A percentile compares a stretch with the other conserved stretches of the same genome.
Conservation (phyloP, 2,888 invertebrate species). For the Acrocera orbiculus region DNA sequence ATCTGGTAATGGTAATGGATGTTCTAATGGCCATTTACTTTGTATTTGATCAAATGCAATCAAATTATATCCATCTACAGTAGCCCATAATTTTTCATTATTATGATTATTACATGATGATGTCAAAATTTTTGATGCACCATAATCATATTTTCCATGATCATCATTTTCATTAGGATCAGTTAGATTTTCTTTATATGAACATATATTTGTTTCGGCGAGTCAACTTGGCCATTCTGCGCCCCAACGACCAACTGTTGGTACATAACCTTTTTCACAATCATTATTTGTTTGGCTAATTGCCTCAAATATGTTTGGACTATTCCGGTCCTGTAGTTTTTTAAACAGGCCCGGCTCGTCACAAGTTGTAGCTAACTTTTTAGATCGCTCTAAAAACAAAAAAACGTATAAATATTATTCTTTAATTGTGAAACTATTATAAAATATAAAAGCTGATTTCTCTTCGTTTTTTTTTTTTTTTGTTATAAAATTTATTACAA, state of each 20-base stretch:
- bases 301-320: constrained; percentile 30
- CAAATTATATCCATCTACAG: constrained; percentile 28
- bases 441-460: too few species aligned
- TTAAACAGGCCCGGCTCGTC: constrained; percentile 45
- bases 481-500: too few species aligned
- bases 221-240: constrained; percentile 97
- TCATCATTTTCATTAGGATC: constrained; percentile 3
- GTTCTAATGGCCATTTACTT: constrained; percentile 46
- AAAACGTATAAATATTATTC: constrained; percentile 7
- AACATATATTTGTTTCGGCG: constrained; percentile 42
- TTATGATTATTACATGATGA: constrained; percentile 5
- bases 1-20: constrained; percentile 58
- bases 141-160: constrained; percentile 2
- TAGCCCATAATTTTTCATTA: constrained; percentile 19
- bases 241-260: constrained; percentile 79
- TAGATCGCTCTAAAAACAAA: constrained; percentile 51
- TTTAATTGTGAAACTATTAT: too few species aligned
- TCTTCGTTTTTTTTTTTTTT: background rate
- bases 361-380: constrained; percentile 43
- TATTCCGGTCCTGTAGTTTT: constrained; percentile 37
- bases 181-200: constrained; percentile 13
- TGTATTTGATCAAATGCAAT: constrained; percentile 32
- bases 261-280: constrained; percentile 44
- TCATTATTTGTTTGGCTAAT: constrained; percentile 30
- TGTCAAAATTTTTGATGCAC: constrained; percentile 8